Evolutionary conservation across 1,140 invertebrate species (phyloP), one percentile per base, ranked within the genome.

Genomic region (Sesamia nonagrioides): DNA sequence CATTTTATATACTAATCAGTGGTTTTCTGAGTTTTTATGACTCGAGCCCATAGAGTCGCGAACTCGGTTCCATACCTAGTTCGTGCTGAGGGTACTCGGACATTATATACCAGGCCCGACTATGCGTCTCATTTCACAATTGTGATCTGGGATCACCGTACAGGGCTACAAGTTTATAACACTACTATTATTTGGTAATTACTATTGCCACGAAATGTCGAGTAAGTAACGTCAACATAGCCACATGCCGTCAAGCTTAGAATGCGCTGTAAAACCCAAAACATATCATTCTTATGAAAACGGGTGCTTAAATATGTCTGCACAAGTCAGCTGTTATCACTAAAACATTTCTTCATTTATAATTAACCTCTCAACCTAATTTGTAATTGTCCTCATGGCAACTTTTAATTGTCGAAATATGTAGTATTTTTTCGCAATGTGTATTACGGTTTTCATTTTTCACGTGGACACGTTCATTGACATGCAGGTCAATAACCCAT

Each of bases 61-160:
- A 89, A 72, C 78, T 79, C 81, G 84, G 87, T 82, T 21, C 15
- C 15, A 89, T 95, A 86, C 81, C 83, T 84, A 82, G 61, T 81
- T 87, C 75, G 93, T 95, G 93, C 93, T 95, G 93, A 77, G 92
- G 93, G 87, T 95, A 93, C 93, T 95, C 93, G 87, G 85, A 95
- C 45, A 95, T 81, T 75, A 84, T 84, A 85, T 2, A 76, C 85
- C 87, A 93, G 85, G 81, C 88, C 91, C 88, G 89, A 90, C 89
- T 91, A 95, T 92, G 92, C 92, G 92, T 94, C 92, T 91, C 88
- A 83, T 86, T 81, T 48, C 82, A 89, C 83, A 17, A 81, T 82
- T 92, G 90, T 89, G 82, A 73, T 79, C 17, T 86, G 89, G 83
- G 93, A 94, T 94, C 93, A 93, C 92, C 92, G 90, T 92, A 69